These are phyloP conservation scores for Paramuricea clavata DNA, from an alignment of 92 coral and sea anemone species.

Conservation along the genomic window DNA sequence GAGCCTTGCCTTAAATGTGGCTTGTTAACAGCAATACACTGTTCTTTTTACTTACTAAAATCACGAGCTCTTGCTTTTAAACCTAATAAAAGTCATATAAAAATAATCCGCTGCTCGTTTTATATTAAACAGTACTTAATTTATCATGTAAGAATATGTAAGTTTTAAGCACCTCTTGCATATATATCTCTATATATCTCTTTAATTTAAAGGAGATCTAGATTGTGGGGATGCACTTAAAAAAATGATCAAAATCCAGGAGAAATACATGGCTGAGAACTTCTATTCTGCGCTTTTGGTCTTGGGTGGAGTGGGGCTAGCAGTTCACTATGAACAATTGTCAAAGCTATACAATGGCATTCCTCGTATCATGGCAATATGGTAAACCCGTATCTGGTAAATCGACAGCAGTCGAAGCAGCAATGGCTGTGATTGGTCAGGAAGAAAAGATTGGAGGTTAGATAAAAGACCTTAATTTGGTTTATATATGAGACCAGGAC, in stretches of 20 bases:
- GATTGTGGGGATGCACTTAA: background rate
- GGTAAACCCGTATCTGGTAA: constrained; percentile 50
- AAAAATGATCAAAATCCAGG: constrained; percentile 8
- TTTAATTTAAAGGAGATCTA: background rate
- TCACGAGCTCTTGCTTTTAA: too few species aligned
- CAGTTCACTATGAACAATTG: constrained; percentile 49
- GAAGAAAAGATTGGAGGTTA: constrained; percentile 48
- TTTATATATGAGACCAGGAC: too few species aligned
- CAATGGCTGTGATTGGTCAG: constrained; percentile 47
- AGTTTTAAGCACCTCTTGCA: too few species aligned
- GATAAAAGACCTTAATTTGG: too few species aligned
- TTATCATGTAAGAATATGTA: too few species aligned
- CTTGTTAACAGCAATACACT: too few species aligned
- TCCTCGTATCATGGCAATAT: constrained; percentile 46
- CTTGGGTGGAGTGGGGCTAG: constrained; percentile 56
- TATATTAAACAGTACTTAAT: too few species aligned
- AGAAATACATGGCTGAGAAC: constrained; percentile 18
- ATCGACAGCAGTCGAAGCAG: constrained; percentile 46
- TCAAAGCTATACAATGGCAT: constrained; percentile 38
- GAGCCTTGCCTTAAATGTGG: too few species aligned
- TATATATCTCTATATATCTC: too few species aligned
- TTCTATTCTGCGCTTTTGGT: constrained; percentile 49
- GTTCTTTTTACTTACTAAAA: too few species aligned
- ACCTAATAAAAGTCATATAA: too few species aligned
- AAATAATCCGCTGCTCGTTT: too few species aligned